These are phyloP conservation scores for Pholis gunnellus DNA, from an alignment of 2,113 vertebrate species.

Conservation along the genomic window DNA sequence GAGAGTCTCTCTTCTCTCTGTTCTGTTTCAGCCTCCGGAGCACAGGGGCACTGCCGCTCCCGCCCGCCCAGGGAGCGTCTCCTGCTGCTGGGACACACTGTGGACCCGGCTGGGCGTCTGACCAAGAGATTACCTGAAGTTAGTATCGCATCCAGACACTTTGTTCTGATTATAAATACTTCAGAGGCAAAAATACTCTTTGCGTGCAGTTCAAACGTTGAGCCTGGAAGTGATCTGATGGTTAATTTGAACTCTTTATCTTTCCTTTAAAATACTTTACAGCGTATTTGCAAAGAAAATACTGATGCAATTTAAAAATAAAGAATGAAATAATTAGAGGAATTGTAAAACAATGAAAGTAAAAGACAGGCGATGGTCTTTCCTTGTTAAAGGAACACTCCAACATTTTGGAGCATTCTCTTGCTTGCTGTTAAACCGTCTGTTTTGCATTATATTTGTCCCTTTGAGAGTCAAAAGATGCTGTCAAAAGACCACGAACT, in stretches of 20 bases:
- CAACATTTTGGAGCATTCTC: neutral
- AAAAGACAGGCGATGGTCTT: neutral
- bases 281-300: neutral
- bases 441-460: neutral
- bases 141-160: neutral
- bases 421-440: neutral
- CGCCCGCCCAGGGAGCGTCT: conserved; percentile 59
- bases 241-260: neutral
- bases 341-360: neutral
- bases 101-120: conserved; percentile 41
- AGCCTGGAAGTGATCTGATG: neutral
- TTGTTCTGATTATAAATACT: conserved; percentile 3
- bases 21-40: conserved; percentile 82
- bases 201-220: neutral
- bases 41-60: conserved; percentile 70
- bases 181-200: neutral
- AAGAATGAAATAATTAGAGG: neutral
- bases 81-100: conserved; percentile 39
- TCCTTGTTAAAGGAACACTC: neutral
- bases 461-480: neutral
- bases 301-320: neutral
- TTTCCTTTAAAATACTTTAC: neutral
- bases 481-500: neutral
- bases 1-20: conserved; percentile 81
- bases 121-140: conserved; percentile 32